A percentile compares a stretch with the other conserved stretches of the same genome.
Evolutionary conservation across 2,888 invertebrate species (phyloP).

Genomic region (Ophraella communa): DNA sequence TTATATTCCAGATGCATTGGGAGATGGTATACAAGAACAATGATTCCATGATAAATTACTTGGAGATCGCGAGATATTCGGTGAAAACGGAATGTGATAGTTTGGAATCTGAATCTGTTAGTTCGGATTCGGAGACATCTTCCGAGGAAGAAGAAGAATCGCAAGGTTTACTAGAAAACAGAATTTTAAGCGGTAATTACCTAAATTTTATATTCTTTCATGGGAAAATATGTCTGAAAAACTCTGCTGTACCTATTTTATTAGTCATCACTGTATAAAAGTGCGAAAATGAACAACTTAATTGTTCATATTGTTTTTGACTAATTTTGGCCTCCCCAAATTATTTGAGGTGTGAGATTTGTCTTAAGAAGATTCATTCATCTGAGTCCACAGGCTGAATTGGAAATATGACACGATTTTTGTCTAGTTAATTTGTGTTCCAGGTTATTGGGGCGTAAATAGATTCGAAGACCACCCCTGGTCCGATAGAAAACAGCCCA

Average conservation of each 20-base stretch:
- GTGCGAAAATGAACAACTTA: no score
- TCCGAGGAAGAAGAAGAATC: background rate
- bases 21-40: background rate
- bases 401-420: no score
- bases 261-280: no score
- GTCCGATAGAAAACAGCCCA: constrained; percentile 39
- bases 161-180: background rate
- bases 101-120: background rate
- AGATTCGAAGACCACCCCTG: constrained; percentile 42
- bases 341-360: no score
- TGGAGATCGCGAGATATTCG: background rate
- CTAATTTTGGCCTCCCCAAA: no score
- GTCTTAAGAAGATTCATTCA: no score
- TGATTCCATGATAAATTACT: constrained; percentile 3
- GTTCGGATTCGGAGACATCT: background rate
- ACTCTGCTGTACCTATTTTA: no score
- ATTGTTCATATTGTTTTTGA: no score
- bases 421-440: no score
- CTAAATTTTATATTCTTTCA: no score
- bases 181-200: background rate
- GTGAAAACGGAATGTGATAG: background rate
- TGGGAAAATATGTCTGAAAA: background rate
- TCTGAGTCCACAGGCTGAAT: no score
- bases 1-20: background rate
- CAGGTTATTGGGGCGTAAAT: constrained; percentile 42